Conservation (phyloP, 2,113 vertebrate genomes). For the Heliornis fulica region DNA sequence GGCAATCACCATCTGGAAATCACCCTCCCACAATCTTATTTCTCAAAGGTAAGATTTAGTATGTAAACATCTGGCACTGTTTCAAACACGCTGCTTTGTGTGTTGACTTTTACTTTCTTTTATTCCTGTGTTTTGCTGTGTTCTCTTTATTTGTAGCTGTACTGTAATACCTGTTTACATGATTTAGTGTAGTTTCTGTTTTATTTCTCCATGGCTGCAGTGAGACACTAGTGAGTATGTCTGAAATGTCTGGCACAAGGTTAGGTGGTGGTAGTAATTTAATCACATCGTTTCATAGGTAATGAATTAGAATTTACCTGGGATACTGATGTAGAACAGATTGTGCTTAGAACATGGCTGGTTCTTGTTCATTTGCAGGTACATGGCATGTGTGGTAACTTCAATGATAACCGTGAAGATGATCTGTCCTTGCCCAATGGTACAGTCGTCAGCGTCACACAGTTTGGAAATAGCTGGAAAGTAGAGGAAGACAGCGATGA, state of each 20-base stretch:
- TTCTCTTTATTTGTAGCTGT: neutral
- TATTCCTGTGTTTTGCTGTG: neutral
- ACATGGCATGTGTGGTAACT: conserved; percentile 72
- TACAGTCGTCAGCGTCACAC: neutral
- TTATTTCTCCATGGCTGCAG: neutral
- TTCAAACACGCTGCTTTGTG: neutral
- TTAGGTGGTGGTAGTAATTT: neutral
- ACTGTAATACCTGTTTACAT: too few relatives aligned
- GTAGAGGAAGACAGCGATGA: conserved; percentile 50
- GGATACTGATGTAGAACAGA: neutral
- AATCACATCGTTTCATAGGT: neutral
- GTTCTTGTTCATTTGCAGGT: conserved; percentile 40
- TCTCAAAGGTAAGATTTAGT: conserved; percentile 77
- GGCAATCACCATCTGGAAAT: conserved; percentile 86
- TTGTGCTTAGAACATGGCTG: neutral
- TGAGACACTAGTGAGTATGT: neutral
- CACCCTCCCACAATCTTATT: conserved; percentile 83
- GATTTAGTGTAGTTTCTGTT: too few relatives aligned
- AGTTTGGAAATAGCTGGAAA: conserved; percentile 77
- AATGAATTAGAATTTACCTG: neutral
- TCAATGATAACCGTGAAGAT: conserved; percentile 35
- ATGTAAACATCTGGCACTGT: neutral
- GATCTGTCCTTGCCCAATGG: conserved; percentile 57
- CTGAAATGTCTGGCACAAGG: neutral
- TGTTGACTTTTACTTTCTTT: neutral